Evolutionary conservation across 2,797 vertebrate genomes (phyloP).

Genomic region (Fundulus diaphanus): DNA sequence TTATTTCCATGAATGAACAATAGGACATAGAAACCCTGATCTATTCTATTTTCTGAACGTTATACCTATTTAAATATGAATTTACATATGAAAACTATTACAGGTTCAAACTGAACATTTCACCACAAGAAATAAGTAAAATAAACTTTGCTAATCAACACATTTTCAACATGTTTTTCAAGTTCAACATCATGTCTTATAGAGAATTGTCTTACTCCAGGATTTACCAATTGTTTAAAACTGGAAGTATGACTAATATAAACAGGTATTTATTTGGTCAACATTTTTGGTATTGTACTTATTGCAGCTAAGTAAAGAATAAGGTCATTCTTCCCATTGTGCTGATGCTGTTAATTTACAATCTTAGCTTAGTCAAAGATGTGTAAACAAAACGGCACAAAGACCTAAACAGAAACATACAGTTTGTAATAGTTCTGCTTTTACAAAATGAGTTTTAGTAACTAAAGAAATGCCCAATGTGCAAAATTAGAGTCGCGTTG

Average conservation of each 20-base stretch:
- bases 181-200: conserved; percentile 35
- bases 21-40: conserved; percentile 61
- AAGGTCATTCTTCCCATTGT: neutral
- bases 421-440: no score
- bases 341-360: neutral
- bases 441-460: no score
- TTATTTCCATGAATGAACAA: conserved; percentile 63
- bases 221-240: conserved; percentile 21
- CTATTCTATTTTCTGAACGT: conserved; percentile 48
- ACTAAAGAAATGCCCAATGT: no score
- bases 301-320: neutral
- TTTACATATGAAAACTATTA: conserved; percentile 75
- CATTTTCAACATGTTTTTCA: conserved; percentile 48
- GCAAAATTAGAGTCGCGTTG: no score
- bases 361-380: neutral
- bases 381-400: neutral
- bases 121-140: conserved; percentile 70
- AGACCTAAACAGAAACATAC: neutral
- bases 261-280: conserved; percentile 38
- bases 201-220: conserved; percentile 22
- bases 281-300: neutral
- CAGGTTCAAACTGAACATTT: conserved; percentile 75
- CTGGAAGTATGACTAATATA: neutral
- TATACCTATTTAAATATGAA: conserved; percentile 74
- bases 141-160: conserved; percentile 63